Conservation (phyloP, 2,888 invertebrate genomes). For the Acheta domesticus region DNA sequence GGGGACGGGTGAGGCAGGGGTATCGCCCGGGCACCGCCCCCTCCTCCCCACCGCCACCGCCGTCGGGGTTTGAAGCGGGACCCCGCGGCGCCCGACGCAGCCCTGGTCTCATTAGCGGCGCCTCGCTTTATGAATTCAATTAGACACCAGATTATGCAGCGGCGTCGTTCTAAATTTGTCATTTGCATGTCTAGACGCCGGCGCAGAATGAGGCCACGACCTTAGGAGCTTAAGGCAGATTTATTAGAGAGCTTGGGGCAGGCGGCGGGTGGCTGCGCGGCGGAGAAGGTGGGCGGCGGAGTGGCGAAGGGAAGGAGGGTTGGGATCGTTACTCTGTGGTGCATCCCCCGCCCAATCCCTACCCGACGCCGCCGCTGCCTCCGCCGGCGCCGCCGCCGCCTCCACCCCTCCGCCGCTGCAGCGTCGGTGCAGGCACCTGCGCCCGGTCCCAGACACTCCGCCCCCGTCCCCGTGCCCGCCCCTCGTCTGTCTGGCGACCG, state of each 20-base stretch:
- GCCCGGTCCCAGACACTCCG: slow-evolving; percentile 1
- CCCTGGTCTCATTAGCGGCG: background rate
- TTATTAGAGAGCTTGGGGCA: background rate
- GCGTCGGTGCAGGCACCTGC: slow-evolving; percentile 3
- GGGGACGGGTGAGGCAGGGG: too few species aligned
- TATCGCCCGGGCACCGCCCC: too few species aligned
- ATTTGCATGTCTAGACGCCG: slow-evolving; percentile 18
- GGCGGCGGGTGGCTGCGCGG: background rate
- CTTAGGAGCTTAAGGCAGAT: slow-evolving; percentile 11
- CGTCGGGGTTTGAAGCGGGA: background rate
- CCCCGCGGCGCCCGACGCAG: background rate
- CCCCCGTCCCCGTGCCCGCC: background rate
- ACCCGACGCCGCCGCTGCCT: background rate
- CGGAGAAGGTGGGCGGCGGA: background rate
- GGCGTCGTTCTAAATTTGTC: slow-evolving; percentile 18
- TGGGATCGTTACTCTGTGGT: background rate
- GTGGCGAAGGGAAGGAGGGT: background rate
- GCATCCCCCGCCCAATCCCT: background rate
- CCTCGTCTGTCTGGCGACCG: background rate
- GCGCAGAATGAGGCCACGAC: background rate
- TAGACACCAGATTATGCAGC: slow-evolving; percentile 18
- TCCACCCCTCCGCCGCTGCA: background rate
- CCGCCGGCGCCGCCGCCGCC: background rate
- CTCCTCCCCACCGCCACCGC: background rate
- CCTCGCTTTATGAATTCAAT: slow-evolving; percentile 18